Base-by-base conservation (phyloP, 2,113 vertebrate species). In the Ctenomys sociabilis region DNA sequence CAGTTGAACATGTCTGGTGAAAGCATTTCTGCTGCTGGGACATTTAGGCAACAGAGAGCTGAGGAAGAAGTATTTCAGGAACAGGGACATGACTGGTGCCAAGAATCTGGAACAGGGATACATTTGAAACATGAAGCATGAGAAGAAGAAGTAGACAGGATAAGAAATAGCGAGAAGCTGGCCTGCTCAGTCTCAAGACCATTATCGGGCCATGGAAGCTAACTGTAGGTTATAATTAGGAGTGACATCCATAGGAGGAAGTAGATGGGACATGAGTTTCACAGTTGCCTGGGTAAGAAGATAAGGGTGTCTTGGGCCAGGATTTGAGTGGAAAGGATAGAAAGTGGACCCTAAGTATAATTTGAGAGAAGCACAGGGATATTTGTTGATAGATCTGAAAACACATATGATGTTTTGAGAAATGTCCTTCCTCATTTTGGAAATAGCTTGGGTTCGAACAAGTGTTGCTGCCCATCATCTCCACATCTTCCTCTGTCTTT, bases 341-440 rank as follows among this genome's bases (percentile, higher is more conserved):
- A 19, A 90, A 89, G 35, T 85, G 63, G 21, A 81, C 24, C 49
- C 70, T 59, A 63, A 21, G 28, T 86, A 61, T 35, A 52, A 89
- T 85, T 80, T 54, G 77, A 96, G 28, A 1, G 1, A 75, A 70
- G 37, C 35, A 59, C 35, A 68, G 37, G 68, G 64, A 68, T 54
- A 75, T 35, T 85, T 92, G 5, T n/a, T 89, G 75, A n/a, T 90
- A 30, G 32, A 83, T 49, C 30, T 85, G 54, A 77, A 77, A 73
- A 87, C 22, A 80, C 0, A 5, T 66, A 9, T 64, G 43, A n/a
- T 68, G 43, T 85, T 37, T 61, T 13, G 32, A 84, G 21, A 40
- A 49, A 68, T n/a, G 35, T 32, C n/a, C 12, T 59, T 14, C 26
- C 17, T 49, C 49, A 11, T 49, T 49, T 49, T 49, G 49, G 49